phyloP scores from a whole-genome alignment of 2,797 vertebrate genomes.

The Phoebastria nigripes region DNA sequence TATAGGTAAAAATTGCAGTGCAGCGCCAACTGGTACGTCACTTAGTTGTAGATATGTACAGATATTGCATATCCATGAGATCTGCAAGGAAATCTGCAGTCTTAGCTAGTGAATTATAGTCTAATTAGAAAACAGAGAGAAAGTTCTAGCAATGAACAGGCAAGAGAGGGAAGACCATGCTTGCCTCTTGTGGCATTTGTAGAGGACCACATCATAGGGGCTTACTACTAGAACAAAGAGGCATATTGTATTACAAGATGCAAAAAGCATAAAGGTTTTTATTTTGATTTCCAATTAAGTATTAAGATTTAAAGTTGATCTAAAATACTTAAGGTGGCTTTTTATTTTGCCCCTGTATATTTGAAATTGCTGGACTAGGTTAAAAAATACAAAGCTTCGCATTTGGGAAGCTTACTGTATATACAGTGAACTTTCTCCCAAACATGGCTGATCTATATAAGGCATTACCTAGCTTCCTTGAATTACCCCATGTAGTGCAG shows the following conservation, averaged over 20 bases:
- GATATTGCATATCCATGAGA: not conserved
- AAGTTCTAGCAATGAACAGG: not conserved
- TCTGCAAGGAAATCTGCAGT: not conserved
- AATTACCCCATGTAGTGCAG: not conserved
- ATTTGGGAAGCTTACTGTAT: not conserved
- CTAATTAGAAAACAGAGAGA: not conserved
- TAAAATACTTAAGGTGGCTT: not conserved
- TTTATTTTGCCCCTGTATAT: not conserved
- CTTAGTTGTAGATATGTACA: not conserved
- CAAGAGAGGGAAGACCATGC: not conserved
- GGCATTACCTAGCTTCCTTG: not conserved
- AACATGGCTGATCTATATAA: not conserved
- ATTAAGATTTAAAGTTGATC: not conserved
- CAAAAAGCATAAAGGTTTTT: not conserved
- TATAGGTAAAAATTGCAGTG: not conserved
- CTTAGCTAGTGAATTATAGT: not conserved
- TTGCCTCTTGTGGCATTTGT: not conserved
- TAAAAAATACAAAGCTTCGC: not conserved
- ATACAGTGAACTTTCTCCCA: not conserved
- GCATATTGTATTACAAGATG: not conserved
- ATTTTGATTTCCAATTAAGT: not conserved
- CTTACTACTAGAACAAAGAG: not conserved
- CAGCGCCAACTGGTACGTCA: not conserved
- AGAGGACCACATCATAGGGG: not conserved
- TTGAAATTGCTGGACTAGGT: not conserved